phyloP scores from a whole-genome alignment of 2,113 vertebrate species.

The Callionymus lyra region DNA sequence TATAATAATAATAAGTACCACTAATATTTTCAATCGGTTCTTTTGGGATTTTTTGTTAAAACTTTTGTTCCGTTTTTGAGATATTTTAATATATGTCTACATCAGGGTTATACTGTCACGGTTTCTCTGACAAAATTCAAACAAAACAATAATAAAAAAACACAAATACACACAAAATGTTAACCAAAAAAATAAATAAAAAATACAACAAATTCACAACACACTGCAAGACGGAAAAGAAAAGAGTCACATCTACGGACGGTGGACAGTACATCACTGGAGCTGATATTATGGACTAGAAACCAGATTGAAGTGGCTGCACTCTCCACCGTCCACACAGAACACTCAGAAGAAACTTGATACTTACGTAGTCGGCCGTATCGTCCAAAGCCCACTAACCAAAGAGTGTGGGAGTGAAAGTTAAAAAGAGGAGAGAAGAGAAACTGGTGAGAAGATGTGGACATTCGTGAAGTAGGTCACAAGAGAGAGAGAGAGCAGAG shows the following conservation, averaged over 20 bases:
- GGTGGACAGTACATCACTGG: constrained; percentile 65
- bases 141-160: no score
- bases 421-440: constrained; percentile 48
- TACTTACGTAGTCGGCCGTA: constrained; percentile 97
- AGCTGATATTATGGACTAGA: no score
- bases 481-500: constrained; percentile 27
- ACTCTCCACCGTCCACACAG: constrained; percentile 51
- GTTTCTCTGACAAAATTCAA: no score
- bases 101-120: no score
- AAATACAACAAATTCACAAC: neutral
- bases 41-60: no score
- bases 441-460: constrained; percentile 60
- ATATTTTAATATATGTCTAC: no score
- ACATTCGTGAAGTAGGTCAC: constrained; percentile 53
- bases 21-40: no score
- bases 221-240: constrained; percentile 21
- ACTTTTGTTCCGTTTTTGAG: no score
- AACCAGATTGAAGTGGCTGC: constrained; percentile 46
- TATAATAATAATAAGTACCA: no score
- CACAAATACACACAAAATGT: neutral
- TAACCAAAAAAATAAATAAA: constrained; percentile 6
- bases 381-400: constrained; percentile 97
- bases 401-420: constrained; percentile 63
- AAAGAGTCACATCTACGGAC: constrained; percentile 42
- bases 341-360: constrained; percentile 48